Evolutionary conservation across 1,140 invertebrate species (phyloP).

Genomic region (Drosophila albomicans): DNA sequence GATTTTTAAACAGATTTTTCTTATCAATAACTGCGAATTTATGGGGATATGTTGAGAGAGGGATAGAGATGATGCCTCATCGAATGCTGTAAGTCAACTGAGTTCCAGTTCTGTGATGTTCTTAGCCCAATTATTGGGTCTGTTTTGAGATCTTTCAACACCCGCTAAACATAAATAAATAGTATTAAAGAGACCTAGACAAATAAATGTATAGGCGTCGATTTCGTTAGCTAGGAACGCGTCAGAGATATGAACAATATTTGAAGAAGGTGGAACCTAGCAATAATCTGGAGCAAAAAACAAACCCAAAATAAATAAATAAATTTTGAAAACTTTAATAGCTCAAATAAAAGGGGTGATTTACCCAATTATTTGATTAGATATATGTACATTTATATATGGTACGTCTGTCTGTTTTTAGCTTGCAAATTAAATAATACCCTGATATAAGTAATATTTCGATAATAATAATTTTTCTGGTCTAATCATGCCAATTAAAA

Average conservation of each 20-base stretch:
- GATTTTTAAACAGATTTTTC: slow-evolving; percentile 3
- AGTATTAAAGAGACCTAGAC: slow-evolving; percentile 73
- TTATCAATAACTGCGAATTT: slow-evolving; percentile 8
- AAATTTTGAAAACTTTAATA: slow-evolving; percentile 57
- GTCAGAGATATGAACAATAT: slow-evolving; percentile 18
- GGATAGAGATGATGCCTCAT: slow-evolving; percentile 55
- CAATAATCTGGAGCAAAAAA: slow-evolving; percentile 44
- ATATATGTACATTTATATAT: not conserved
- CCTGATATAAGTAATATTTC: not conserved
- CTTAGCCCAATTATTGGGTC: slow-evolving; percentile 59
- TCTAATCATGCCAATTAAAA: slow-evolving; percentile 70
- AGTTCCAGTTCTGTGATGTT: slow-evolving; percentile 58
- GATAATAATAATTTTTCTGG: slow-evolving; percentile 25
- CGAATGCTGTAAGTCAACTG: slow-evolving; percentile 83
- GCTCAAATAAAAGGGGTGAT: slow-evolving; percentile 6
- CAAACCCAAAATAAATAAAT: slow-evolving; percentile 53
- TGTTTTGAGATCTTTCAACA: slow-evolving; percentile 67
- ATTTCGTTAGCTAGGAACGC: slow-evolving; percentile 5
- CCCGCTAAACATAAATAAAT: slow-evolving; percentile 76
- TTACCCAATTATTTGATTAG: not conserved
- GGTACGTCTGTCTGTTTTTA: not conserved
- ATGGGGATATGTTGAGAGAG: not conserved
- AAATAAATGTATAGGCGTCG: slow-evolving; percentile 71
- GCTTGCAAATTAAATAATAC: slow-evolving; percentile 36
- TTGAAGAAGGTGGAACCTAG: slow-evolving; percentile 26